These are phyloP conservation scores for Stigmatopora argus DNA, from an alignment of 2,113 vertebrate genomes.

Conservation along the genomic window DNA sequence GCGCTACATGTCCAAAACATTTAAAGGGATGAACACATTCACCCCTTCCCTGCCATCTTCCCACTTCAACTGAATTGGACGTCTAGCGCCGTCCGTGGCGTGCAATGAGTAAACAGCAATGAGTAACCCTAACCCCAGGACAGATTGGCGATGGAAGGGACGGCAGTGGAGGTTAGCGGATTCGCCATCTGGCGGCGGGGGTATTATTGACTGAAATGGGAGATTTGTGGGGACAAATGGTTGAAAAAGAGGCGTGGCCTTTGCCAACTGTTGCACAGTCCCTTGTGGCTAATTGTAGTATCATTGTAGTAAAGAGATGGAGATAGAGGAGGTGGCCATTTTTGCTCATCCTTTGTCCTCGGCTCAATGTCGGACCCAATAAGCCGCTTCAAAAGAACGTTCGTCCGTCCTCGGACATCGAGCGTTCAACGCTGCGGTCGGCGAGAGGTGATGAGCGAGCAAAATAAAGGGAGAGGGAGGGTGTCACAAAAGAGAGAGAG, in stretches of 20 bases:
- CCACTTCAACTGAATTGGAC: too few species aligned
- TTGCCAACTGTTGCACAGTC: too few species aligned
- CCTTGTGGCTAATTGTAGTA: neutral
- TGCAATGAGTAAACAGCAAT: too few species aligned
- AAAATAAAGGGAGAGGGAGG: conserved; percentile 23
- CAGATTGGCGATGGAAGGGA: conserved; percentile 25
- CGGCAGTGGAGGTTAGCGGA: conserved; percentile 13
- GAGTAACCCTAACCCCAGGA: neutral
- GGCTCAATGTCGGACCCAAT: conserved; percentile 7
- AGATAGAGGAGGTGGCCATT: neutral
- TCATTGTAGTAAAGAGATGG: neutral
- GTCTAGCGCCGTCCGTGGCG: too few species aligned
- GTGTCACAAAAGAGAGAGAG: conserved; percentile 12
- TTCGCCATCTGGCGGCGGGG: neutral
- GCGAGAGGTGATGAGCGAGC: conserved; percentile 37
- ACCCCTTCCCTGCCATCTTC: too few species aligned
- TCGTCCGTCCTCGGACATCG: conserved; percentile 29
- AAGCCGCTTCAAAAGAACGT: conserved; percentile 17
- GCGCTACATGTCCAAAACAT: too few species aligned
- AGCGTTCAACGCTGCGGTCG: conserved; percentile 27
- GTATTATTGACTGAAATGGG: neutral
- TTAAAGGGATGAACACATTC: too few species aligned
- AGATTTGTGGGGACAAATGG: neutral
- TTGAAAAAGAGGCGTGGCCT: neutral
- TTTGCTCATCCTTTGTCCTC: conserved; percentile 3